Evolutionary conservation across 2,113 vertebrate genomes (phyloP), one percentile per base, ranked within the genome.

Genomic region (Lophotis ruficrista): DNA sequence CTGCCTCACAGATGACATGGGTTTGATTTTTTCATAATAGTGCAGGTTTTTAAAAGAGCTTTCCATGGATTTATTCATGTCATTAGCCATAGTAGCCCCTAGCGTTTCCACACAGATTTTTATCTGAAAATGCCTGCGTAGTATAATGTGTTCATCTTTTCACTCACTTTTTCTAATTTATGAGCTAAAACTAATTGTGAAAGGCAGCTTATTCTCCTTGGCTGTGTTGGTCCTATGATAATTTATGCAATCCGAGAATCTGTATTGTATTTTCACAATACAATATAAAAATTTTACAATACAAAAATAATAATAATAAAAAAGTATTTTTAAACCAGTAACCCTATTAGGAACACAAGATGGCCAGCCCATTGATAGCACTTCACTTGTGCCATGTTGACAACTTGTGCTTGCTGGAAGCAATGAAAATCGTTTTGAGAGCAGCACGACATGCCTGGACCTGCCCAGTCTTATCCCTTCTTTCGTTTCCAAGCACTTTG

Each of bases 401-500:
- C 17, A 38, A 38, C 24, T 50, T 61, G 13, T 10, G 10, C 33
- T 78, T 0, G 0, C 54, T 65, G 66, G 45, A 88, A 85, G 47
- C 21, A 53, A 43, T 23, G 9, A 76, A 76, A 93, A 51, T 43
- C 12, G 37, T 71, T 25, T 64, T 28, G 21, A 65, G 35, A 35
- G 41, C 30, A 50, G 22, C 22, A 13, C 0, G 0, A 16, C 61
- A 2, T 28, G 54, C 17, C 54, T 2, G 1, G 53, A 57, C 71
- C 4, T 96, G 35, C n/a, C 53, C n/a, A 1, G 35, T 4, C 35
- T 53, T 31, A 31, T 35, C 8, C 28, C 7, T 28, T 83, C 25
- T 7, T n/a, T 53, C 4, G 10, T 78, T 75, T 79, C 64, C 54
- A 47, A 75, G 65, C 13, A 37, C 33, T 24, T 90, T 80, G 62